Evolutionary conservation across 2,888 invertebrate species (phyloP).

Genomic region (Deroplatys truncata): DNA sequence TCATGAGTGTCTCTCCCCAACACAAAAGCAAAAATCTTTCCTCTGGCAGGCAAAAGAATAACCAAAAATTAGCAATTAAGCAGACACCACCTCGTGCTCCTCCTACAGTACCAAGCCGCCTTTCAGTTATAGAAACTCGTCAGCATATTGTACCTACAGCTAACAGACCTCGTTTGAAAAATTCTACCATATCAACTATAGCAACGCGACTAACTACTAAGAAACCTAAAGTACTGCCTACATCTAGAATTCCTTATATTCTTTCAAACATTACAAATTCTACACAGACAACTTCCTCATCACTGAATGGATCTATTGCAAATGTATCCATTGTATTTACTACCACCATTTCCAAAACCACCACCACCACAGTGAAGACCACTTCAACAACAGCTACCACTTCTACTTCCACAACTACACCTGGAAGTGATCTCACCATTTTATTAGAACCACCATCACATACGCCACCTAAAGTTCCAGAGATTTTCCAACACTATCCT

Average conservation of each 20-base stretch:
- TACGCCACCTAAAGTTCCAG: slow-evolving; percentile 55
- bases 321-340: neutral
- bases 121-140: slow-evolving; percentile 8
- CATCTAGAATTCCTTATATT: neutral
- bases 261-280: neutral
- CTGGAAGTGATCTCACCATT: slow-evolving; percentile 14
- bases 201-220: neutral
- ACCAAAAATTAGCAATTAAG: neutral
- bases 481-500: slow-evolving; percentile 67
- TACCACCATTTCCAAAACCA: neutral
- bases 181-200: neutral
- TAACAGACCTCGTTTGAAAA: neutral
- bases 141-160: slow-evolving; percentile 7
- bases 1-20: slow-evolving; percentile 33
- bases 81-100: neutral
- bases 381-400: neutral
- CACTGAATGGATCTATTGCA: neutral
- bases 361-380: neutral
- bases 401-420: neutral
- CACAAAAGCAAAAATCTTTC: slow-evolving; percentile 30
- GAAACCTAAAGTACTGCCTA: neutral
- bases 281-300: neutral
- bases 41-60: neutral
- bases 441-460: slow-evolving; percentile 22
- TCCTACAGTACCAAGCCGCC: neutral